Percentiles rank a stretch among this genome's conserved stretches.
Evolutionary conservation across 2,113 vertebrate species (phyloP).

Genomic region (Rhinolophus ferrumequinum): DNA sequence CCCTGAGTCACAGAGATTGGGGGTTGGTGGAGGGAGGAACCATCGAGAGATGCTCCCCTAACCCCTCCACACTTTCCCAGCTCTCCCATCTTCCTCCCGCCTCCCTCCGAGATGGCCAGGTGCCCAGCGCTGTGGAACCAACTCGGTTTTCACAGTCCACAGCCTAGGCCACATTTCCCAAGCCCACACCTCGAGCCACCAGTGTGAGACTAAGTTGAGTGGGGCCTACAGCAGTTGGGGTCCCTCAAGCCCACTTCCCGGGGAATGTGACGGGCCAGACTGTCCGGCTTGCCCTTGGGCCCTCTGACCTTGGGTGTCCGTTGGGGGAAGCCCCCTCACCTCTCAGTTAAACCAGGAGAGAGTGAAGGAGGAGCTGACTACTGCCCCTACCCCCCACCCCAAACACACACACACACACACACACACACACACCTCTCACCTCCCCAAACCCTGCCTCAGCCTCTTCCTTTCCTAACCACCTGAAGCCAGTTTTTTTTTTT

Average conservation of each 20-base stretch:
- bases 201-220: neutral
- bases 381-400: neutral
- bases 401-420: too few relatives aligned
- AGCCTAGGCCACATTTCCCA: neutral
- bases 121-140: neutral
- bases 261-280: neutral
- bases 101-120: rapidly evolving
- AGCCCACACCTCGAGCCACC: neutral
- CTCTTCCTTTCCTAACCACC: neutral
- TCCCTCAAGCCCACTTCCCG: neutral
- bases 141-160: neutral
- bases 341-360: neutral
- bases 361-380: neutral
- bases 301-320: neutral
- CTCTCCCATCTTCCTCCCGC: too few relatives aligned
- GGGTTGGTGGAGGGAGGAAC: neutral
- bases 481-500: neutral
- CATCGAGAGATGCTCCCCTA: neutral
- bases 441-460: neutral
- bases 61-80: neutral
- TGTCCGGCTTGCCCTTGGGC: neutral
- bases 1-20: neutral
- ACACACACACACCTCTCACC: too few relatives aligned
- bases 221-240: neutral
- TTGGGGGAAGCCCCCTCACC: neutral